Evolutionary conservation across 2,888 invertebrate genomes (phyloP).

Genomic region (Entomobrya proxima): DNA sequence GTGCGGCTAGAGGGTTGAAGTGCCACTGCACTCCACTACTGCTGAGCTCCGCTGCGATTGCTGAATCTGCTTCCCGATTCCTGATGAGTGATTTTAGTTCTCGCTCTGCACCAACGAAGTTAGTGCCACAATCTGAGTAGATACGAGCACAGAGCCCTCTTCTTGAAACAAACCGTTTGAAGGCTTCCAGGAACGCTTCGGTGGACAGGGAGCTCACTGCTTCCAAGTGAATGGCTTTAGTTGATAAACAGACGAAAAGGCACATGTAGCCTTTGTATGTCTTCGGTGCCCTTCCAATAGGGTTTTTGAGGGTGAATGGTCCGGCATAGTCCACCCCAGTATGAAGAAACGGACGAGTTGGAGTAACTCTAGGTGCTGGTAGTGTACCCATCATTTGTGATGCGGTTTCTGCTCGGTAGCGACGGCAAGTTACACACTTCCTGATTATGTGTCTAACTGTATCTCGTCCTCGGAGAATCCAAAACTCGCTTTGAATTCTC

Average conservation of each 20-base stretch:
- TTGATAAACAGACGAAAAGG: too few species aligned
- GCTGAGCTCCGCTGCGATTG: not conserved
- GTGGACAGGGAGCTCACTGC: not conserved
- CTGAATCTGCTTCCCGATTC: not conserved
- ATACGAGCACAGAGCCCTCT: too few species aligned
- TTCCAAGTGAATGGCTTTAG: too few species aligned
- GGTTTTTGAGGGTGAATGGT: not conserved
- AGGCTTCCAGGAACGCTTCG: not conserved
- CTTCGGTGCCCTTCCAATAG: not conserved
- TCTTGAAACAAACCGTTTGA: not conserved
- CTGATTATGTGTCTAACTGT: not conserved
- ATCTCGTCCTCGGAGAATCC: conserved; percentile 30
- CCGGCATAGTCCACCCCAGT: conserved; percentile 3
- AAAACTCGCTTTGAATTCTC: not conserved
- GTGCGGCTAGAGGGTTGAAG: not conserved
- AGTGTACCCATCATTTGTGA: not conserved
- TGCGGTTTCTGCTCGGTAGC: not conserved
- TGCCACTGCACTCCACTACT: not conserved
- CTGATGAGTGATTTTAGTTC: not conserved
- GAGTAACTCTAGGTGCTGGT: not conserved
- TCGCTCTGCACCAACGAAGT: not conserved
- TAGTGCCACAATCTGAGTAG: not conserved
- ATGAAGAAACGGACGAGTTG: too few species aligned
- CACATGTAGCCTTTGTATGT: too few species aligned
- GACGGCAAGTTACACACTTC: conserved; percentile 13